phyloP scores from a whole-genome alignment of 2,113 vertebrate genomes.

The Thalassoma bifasciatum region DNA sequence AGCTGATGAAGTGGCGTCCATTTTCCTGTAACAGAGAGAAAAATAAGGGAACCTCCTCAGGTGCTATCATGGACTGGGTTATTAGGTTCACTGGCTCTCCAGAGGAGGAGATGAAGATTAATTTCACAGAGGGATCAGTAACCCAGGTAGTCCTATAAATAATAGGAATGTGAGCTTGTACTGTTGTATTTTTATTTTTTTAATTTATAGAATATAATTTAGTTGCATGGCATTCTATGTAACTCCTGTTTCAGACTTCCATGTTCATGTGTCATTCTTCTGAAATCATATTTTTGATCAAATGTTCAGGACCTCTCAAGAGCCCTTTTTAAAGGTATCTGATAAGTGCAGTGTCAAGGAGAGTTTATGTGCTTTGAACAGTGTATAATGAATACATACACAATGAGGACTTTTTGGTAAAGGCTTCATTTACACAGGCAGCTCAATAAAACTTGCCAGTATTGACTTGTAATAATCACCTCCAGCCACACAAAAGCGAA shows the following conservation, averaged over 20 bases:
- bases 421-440: slow-evolving; percentile 55
- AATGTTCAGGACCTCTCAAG: neutral
- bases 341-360: slow-evolving; percentile 7
- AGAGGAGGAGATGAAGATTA: slow-evolving; percentile 52
- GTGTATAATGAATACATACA: neutral
- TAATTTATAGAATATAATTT: neutral
- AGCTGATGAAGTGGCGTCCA: slow-evolving; percentile 65
- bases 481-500: slow-evolving; percentile 62
- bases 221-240: neutral
- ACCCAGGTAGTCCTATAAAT: slow-evolving; percentile 35
- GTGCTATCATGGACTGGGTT: slow-evolving; percentile 69
- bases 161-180: slow-evolving; percentile 23
- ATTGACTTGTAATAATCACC: slow-evolving; percentile 75
- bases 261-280: too few relatives aligned
- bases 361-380: slow-evolving; percentile 21
- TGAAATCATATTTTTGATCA: neutral
- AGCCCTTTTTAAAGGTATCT: neutral
- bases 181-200: slow-evolving; percentile 22
- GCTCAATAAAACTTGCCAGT: neutral
- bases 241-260: neutral
- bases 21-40: slow-evolving; percentile 69
- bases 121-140: slow-evolving; percentile 33
- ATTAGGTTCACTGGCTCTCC: slow-evolving; percentile 63
- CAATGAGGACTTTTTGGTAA: slow-evolving; percentile 8
- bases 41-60: slow-evolving; percentile 62